Percentiles rank a stretch among this genome's conserved stretches.
Evolutionary conservation across 2,797 vertebrate species (phyloP).

Genomic region (Neosilurus mollespiculum): DNA sequence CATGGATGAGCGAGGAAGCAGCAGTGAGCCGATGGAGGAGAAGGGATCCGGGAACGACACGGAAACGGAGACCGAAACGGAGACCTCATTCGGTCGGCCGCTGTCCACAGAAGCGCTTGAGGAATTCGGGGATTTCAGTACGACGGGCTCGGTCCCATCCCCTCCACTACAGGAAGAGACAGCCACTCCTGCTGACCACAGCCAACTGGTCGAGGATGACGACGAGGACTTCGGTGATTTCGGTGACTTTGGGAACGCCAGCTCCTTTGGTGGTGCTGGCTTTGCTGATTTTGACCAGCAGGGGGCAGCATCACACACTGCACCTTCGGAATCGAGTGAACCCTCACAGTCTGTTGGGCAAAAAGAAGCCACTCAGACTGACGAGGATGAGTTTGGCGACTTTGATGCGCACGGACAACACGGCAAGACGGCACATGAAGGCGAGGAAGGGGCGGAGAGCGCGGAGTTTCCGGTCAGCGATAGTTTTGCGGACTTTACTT

Average conservation of each 20-base stretch:
- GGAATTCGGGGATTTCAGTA: constrained; percentile 84
- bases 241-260: constrained; percentile 75
- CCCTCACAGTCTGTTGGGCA: not conserved
- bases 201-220: constrained; percentile 71
- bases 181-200: constrained; percentile 66
- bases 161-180: constrained; percentile 68
- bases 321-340: not conserved
- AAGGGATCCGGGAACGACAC: constrained; percentile 60
- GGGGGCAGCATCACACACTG: not conserved
- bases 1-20: constrained; percentile 44
- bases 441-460: constrained; percentile 52
- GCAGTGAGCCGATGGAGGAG: constrained; percentile 56
- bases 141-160: constrained; percentile 70
- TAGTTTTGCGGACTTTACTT: constrained; percentile 90
- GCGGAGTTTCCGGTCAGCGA: constrained; percentile 77
- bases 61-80: constrained; percentile 64
- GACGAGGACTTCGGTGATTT: constrained; percentile 68
- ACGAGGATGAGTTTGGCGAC: constrained; percentile 78
- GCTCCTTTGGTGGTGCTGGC: constrained; percentile 44
- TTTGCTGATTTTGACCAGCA: constrained; percentile 69
- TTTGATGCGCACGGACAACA: constrained; percentile 72
- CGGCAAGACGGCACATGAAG: not conserved
- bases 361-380: not conserved
- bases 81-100: constrained; percentile 67
- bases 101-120: constrained; percentile 75